These are phyloP conservation scores for Aricia artaxerxes DNA, from an alignment of 2,888 invertebrate genomes.

Conservation along the genomic window DNA sequence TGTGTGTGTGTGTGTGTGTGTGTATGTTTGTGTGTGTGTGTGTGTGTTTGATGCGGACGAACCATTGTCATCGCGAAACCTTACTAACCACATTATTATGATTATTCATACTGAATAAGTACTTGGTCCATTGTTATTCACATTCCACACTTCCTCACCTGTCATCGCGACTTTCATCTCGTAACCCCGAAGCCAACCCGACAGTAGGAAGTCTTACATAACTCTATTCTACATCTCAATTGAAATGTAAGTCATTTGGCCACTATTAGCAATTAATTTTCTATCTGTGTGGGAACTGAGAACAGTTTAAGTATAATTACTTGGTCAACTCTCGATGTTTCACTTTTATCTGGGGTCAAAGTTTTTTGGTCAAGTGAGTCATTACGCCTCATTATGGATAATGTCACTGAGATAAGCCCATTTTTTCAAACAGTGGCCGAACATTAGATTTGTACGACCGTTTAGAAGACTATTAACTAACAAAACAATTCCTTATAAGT, in stretches of 20 bases:
- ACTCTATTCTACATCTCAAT: background rate
- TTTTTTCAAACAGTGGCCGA: no score
- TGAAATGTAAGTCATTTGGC: constrained; percentile 6
- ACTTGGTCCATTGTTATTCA: background rate
- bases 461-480: no score
- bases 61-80: background rate
- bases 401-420: background rate
- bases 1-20: no score
- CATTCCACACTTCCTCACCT: background rate
- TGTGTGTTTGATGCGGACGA: no score
- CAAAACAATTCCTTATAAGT: no score
- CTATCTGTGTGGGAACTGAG: constrained; percentile 4
- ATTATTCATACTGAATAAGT: background rate
- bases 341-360: constrained; percentile 7
- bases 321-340: background rate
- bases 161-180: constrained; percentile 10
- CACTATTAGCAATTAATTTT: constrained; percentile 1
- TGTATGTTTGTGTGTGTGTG: no score
- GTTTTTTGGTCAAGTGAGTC: background rate
- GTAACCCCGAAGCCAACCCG: background rate
- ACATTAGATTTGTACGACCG: no score
- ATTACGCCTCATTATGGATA: background rate
- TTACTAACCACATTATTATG: background rate
- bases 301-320: background rate
- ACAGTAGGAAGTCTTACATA: constrained; percentile 1